Conservation (phyloP, 2,113 vertebrate genomes). For the Cepphus grylle region DNA sequence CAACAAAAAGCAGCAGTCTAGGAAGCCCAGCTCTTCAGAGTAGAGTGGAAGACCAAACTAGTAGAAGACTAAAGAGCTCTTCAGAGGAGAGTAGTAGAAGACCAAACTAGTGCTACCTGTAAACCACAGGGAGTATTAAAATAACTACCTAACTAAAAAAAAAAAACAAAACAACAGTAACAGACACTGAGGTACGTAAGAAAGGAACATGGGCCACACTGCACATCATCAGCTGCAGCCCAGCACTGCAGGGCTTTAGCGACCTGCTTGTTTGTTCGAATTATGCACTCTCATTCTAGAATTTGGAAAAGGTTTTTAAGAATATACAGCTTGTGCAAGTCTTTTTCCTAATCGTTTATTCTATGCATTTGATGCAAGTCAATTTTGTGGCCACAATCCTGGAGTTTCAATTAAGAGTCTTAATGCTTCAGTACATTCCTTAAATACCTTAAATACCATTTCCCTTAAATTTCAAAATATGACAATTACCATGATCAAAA, state of each 20-base stretch:
- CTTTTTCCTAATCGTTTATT: neutral
- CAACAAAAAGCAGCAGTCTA: neutral
- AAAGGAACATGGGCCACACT: neutral
- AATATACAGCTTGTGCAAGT: neutral
- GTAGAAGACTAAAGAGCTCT: neutral
- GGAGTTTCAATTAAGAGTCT: neutral
- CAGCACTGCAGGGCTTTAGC: neutral
- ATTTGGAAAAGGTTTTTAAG: neutral
- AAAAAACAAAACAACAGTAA: too few species aligned
- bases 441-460: neutral
- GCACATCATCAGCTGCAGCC: neutral
- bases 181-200: fast-evolving
- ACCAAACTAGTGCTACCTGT: neutral
- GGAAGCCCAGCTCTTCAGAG: neutral
- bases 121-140: neutral
- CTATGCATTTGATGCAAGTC: neutral
- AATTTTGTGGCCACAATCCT: neutral
- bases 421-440: neutral
- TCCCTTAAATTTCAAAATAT: neutral
- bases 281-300: neutral
- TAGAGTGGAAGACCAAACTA: neutral
- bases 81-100: neutral
- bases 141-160: neutral
- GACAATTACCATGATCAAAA: neutral
- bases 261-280: neutral